Conservation (phyloP, 2,797 vertebrate genomes). For the Vipera latastei region DNA sequence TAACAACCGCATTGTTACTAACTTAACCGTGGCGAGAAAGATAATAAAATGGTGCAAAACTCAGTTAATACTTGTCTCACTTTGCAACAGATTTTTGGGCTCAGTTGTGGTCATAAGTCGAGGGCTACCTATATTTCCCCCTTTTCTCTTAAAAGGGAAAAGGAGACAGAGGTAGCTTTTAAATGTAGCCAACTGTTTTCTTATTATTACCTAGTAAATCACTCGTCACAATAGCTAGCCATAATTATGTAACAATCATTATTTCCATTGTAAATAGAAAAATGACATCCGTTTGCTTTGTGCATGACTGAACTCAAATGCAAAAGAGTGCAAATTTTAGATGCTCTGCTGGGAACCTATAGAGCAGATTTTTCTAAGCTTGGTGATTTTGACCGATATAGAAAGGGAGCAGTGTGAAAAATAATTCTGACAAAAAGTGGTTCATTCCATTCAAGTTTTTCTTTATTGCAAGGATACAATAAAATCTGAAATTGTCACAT, state of each 20-base stretch:
- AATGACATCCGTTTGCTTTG: conserved; percentile 1
- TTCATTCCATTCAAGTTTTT: conserved; percentile 24
- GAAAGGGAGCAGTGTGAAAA: not conserved
- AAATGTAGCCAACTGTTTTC: not conserved
- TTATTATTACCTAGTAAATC: not conserved
- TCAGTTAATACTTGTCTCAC: not conserved
- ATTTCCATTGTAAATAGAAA: conserved; percentile 19
- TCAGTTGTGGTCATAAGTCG: not conserved
- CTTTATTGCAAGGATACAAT: conserved; percentile 15
- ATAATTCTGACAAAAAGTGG: conserved; percentile 16
- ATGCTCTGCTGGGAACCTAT: conserved; percentile 1
- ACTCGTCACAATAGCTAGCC: not conserved
- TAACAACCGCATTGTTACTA: not conserved
- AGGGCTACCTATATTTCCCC: not conserved
- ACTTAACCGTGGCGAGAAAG: not conserved
- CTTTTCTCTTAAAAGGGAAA: not conserved
- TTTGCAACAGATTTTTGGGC: not conserved
- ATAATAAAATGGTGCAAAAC: not conserved
- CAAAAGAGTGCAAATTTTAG: not conserved
- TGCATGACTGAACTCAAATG: not conserved
- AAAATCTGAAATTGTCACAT: not conserved
- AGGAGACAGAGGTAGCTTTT: not conserved
- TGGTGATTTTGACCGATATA: conserved; percentile 9
- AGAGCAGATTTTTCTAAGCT: conserved; percentile 38
- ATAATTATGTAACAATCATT: not conserved